Percentiles rank a stretch among this genome's conserved stretches.
Conservation (phyloP, 2,888 invertebrate genomes). For the Operophtera brumata region DNA sequence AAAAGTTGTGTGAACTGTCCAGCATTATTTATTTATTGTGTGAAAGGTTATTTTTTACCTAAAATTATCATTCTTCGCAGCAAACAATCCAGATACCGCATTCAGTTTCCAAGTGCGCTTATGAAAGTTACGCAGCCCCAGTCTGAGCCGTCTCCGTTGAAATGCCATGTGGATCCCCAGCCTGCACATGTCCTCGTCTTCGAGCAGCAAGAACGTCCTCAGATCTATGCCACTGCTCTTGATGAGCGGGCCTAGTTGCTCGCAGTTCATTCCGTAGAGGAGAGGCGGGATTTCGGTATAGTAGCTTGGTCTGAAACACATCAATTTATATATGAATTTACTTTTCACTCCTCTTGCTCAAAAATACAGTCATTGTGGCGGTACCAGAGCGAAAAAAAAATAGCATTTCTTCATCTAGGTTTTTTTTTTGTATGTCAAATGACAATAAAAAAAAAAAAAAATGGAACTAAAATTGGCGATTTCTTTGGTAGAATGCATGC, state of each 20-base stretch:
- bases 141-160: constrained; percentile 79
- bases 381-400: too few relatives aligned
- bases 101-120: constrained; percentile 76
- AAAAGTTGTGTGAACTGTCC: too few relatives aligned
- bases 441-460: too few relatives aligned
- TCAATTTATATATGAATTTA: too few relatives aligned
- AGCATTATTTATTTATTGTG: too few relatives aligned
- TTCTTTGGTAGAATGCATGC: too few relatives aligned
- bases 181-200: constrained; percentile 78
- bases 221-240: constrained; percentile 74
- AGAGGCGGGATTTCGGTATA: constrained; percentile 77
- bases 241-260: constrained; percentile 70
- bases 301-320: constrained; percentile 70
- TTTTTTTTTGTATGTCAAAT: too few relatives aligned
- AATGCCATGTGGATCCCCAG: constrained; percentile 82
- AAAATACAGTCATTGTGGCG: too few relatives aligned
- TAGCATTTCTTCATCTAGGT: too few relatives aligned
- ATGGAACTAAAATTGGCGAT: too few relatives aligned
- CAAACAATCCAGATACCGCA: constrained; percentile 66
- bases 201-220: constrained; percentile 78
- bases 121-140: constrained; percentile 81
- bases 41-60: constrained; percentile 51
- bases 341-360: too few relatives aligned
- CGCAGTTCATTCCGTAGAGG: constrained; percentile 82
- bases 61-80: constrained; percentile 62